Evolutionary conservation across 2,888 invertebrate species (phyloP), one percentile per base, ranked within the genome.

Genomic region (Sphaeridia pumilis): DNA sequence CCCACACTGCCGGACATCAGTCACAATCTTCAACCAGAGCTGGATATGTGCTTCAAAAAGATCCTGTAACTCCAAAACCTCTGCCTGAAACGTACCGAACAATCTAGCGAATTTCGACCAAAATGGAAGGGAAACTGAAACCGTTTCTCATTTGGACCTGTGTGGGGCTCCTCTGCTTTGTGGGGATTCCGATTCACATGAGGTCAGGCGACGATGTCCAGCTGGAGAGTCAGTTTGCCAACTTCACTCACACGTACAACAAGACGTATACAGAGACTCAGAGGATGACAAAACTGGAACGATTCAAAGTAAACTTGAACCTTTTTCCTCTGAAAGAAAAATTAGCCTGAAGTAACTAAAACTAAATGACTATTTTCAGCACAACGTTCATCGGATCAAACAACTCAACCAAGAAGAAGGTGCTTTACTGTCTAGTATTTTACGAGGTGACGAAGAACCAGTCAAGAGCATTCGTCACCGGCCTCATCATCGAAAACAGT

Each of bases 181-280:
- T 64, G 44, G 72, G 71, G 2, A 70, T 76, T 59, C 76, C 76
- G 5, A 66, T 68, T 46, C 62, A 64, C 45, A 70, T 75, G 45
- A 68, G 68, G 62, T 66, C 73, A n/a, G 65, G 69, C 1, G 65
- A 68, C 35, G 65, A 55, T 2, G 56, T 56, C 26, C 67, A 69
- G 54, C 66, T 71, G 2, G 63, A 66, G 44, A 14, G 53, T 14
- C 67, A 72, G 64, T 79, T 78, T 59, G 69, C 74, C 46, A 69
- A 73, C 24, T 79, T 76, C 59, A 69, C 77, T n/a, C 59, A 69
- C 62, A 71, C 73, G 65, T 78, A 72, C 62, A 77, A 78, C 65
- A 78, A 77, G 72, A 72, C 70, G 62, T 79, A 79, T 64, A 69
- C 67, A 27, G 42, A 45, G 14, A 34, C 21, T 4, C 41, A 49